Percentiles rank a stretch among this genome's conserved stretches.
Conservation (phyloP, 2,797 vertebrate species). For the Pipistrellus kuhlii region DNA sequence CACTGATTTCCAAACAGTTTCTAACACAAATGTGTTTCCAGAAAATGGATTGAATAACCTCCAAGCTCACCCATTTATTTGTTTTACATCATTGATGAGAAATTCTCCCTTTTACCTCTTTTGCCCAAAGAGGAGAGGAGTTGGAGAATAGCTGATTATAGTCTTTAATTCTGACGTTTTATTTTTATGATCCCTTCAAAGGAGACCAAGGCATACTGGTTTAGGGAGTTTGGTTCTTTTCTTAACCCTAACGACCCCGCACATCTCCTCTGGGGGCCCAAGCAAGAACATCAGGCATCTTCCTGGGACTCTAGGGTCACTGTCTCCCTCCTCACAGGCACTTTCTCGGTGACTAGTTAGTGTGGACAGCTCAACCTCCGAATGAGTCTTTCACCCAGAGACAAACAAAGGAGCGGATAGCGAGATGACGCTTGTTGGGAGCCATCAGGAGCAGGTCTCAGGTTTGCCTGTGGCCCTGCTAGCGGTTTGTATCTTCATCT, state of each 20-base stretch:
- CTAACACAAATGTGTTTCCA: background rate
- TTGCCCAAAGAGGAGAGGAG: background rate
- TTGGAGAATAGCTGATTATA: constrained; percentile 16
- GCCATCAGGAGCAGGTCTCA: background rate
- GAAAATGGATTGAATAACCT: background rate
- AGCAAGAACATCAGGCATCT: background rate
- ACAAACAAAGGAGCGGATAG: background rate
- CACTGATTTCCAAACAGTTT: background rate
- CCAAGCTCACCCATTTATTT: background rate
- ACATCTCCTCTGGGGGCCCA: background rate
- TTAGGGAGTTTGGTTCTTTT: constrained; percentile 46
- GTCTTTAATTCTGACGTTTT: background rate
- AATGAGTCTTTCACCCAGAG: background rate
- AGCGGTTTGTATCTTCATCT: background rate
- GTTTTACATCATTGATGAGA: background rate
- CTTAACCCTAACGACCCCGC: background rate
- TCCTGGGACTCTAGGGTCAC: background rate
- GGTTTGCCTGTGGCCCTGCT: background rate
- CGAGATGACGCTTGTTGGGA: background rate
- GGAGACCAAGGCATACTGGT: background rate
- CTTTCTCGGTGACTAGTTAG: background rate
- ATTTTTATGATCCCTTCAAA: constrained; percentile 25
- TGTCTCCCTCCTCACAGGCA: background rate
- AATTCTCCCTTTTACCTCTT: background rate
- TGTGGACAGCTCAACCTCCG: background rate